Percentiles rank a stretch among this genome's conserved stretches.
phyloP scores from a whole-genome alignment of 2,797 vertebrate genomes.

The Cyclura pinguis region DNA sequence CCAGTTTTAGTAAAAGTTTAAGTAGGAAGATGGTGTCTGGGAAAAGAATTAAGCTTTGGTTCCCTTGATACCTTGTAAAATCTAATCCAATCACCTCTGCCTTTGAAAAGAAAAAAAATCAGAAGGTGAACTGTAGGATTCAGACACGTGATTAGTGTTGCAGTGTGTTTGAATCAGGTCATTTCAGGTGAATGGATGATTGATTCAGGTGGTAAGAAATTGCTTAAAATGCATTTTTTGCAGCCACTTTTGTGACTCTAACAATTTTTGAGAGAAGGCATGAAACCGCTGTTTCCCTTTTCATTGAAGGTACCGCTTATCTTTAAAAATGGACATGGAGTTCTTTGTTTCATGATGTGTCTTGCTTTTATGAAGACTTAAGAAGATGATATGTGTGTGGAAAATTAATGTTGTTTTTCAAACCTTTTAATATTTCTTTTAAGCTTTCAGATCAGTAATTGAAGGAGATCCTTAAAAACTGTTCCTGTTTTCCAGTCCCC shows the following conservation, averaged over 20 bases:
- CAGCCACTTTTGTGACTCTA: not conserved
- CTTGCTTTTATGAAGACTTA: not conserved
- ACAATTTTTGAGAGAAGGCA: not conserved
- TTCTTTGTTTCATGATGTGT: not conserved
- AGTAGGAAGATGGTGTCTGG: not conserved
- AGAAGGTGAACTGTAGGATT: not conserved
- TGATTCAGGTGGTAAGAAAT: not conserved
- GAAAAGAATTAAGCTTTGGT: not conserved
- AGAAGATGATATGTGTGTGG: not conserved
- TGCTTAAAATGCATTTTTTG: not conserved
- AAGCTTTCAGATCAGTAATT: not conserved
- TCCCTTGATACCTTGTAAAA: not conserved
- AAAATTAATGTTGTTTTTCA: not conserved
- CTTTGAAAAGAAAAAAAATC: not conserved
- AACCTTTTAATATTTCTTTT: not conserved
- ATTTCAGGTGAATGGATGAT: not conserved
- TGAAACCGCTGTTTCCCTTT: not conserved
- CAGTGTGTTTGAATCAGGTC: not conserved
- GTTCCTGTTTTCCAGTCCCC: not conserved
- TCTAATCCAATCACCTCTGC: not conserved
- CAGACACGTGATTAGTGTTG: not conserved
- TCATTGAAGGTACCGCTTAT: not conserved
- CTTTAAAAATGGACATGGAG: not conserved
- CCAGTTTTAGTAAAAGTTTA: not conserved
- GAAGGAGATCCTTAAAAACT: not conserved